phyloP scores from a whole-genome alignment of 1,140 invertebrate species.

The Drosophila nikananu region DNA sequence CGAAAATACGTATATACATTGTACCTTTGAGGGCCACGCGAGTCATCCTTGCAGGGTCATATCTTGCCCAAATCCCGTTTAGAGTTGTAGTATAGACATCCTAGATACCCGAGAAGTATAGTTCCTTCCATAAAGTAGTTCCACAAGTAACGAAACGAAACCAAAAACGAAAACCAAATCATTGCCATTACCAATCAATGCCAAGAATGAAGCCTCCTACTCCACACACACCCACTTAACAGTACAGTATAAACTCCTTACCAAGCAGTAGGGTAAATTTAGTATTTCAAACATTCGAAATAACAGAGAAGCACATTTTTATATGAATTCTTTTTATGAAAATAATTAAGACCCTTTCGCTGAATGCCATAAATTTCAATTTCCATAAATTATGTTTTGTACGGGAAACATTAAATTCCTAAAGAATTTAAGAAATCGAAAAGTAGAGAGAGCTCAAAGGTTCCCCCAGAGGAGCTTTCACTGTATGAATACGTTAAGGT shows the following conservation, averaged over 20 bases:
- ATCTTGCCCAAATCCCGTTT: constrained; percentile 4
- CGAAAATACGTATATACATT: constrained; percentile 46
- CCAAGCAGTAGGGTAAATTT: not conserved
- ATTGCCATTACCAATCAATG: constrained; percentile 73
- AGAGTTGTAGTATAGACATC: constrained; percentile 18
- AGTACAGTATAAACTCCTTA: constrained; percentile 13
- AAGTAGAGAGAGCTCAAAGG: not conserved
- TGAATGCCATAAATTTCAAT: not conserved
- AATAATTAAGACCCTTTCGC: not conserved
- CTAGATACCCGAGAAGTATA: constrained; percentile 21
- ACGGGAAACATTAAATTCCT: not conserved
- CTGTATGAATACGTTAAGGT: constrained; percentile 22
- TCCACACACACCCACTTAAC: constrained; percentile 5
- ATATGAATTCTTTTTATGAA: not conserved
- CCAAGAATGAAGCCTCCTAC: constrained; percentile 48
- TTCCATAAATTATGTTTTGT: not conserved
- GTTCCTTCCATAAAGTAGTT: constrained; percentile 40
- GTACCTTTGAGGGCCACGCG: constrained; percentile 36
- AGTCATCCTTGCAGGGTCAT: not conserved
- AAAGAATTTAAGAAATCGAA: not conserved
- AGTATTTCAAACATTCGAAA: not conserved
- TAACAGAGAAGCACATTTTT: not conserved
- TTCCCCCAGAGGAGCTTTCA: not conserved
- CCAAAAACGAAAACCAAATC: constrained; percentile 42
- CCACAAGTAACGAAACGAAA: constrained; percentile 26